Base-by-base conservation (phyloP, 2,113 vertebrate species). In the Sigmodon hispidus region DNA sequence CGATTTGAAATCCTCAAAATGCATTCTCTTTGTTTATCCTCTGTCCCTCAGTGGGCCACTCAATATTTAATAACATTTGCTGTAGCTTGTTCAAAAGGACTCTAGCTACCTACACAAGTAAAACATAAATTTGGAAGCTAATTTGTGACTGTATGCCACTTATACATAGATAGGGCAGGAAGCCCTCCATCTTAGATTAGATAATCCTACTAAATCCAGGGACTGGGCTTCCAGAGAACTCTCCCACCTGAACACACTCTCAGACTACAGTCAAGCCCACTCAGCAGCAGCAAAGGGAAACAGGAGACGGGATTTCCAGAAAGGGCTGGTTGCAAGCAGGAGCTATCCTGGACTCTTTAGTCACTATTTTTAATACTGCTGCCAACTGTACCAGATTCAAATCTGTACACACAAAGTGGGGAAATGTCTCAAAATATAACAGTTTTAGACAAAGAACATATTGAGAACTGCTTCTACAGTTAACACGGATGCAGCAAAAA, bases 321-420 rank as follows among this genome's bases (percentile, higher is more conserved):
- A 97, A 97, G 88, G 59, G 69, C 93, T 73, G 87, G 69, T 94
- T 98, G 98, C 89, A 95, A 97, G 86, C 59, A 92, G 75, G 94
- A 97, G 69, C 87, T 96, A 98, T 97, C 96, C 97, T 96, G 81
- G 94, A 91, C 80, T 96, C 81, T 98, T 98, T 97, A 97, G 98
- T 99, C 98, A 98, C 98, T 97, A 98, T 98, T 98, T 98, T 99
- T 98, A 99, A 98, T 99, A 98, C 98, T 98, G 98, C 98, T 97
- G 98, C 98, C 98, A 98, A 98, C 97, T 97, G 92, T 80, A 98
- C 98, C 97, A 98, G 97, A 97, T 96, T 55, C 97, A 96, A 98
- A 98, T 97, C 98, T 98, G 97, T 98, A 98, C 97, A 98, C 85
- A 36, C 97, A 98, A 97, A 97, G 75, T 76, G 92, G 96, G 81